Evolutionary conservation across 2,888 invertebrate species (phyloP).

Genomic region (Tipula confusa): DNA sequence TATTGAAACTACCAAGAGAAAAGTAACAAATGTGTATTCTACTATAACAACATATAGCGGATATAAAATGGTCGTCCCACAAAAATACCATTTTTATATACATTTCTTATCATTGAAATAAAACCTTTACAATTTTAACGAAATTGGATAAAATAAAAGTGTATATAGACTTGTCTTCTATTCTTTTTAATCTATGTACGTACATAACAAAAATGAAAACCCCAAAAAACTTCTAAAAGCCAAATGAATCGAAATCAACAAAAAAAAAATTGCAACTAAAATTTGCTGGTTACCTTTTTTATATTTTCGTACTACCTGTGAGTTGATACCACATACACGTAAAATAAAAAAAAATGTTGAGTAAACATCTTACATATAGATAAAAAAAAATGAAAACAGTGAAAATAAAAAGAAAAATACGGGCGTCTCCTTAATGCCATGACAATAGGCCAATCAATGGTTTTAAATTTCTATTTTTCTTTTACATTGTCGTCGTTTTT

Average conservation of each 20-base stretch:
- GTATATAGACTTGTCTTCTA: neutral
- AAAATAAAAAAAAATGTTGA: neutral
- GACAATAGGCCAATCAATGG: slow-evolving; percentile 29
- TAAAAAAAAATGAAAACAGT: neutral
- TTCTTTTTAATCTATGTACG: neutral
- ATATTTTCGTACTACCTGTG: neutral
- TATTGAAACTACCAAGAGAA: no score
- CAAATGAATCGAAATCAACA: neutral
- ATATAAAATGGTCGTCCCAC: neutral
- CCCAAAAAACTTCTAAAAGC: neutral
- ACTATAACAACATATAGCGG: neutral
- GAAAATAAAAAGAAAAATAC: neutral
- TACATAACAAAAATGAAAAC: neutral
- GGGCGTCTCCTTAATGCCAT: slow-evolving; percentile 27
- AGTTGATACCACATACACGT: neutral
- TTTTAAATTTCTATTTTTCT: neutral
- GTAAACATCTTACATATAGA: neutral
- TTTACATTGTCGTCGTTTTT: neutral
- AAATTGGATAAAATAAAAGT: neutral
- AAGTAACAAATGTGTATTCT: neutral
- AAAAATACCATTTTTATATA: neutral
- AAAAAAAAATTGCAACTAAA: neutral
- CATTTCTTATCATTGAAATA: neutral
- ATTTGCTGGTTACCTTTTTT: neutral
- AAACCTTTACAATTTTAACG: neutral